Evolutionary conservation across 1,140 invertebrate species (phyloP).

Genomic region (Proctacanthus coquilletti): DNA sequence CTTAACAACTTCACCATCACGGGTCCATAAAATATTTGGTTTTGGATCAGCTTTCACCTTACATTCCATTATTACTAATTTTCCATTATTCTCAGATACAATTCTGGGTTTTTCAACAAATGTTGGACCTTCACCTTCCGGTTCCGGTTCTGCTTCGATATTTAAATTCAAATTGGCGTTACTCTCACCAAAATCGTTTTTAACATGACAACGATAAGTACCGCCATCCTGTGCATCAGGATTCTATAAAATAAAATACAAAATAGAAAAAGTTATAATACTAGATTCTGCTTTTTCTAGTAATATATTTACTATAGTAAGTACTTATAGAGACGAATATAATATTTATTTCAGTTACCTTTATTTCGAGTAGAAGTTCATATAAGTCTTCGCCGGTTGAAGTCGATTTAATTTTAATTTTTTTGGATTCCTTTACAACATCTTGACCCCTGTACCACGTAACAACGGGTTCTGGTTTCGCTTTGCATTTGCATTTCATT

Average conservation of each 20-base stretch:
- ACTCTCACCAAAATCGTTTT: conserved; percentile 93
- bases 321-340: too few species aligned
- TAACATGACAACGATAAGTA: conserved; percentile 91
- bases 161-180: conserved; percentile 97
- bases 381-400: conserved; percentile 71
- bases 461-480: conserved; percentile 77
- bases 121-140: conserved; percentile 88
- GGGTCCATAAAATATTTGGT: conserved; percentile 87
- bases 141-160: conserved; percentile 86
- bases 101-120: conserved; percentile 89
- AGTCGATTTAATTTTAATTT: conserved; percentile 65
- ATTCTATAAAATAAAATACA: conserved; percentile 55
- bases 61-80: conserved; percentile 96
- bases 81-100: conserved; percentile 79
- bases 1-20: conserved; percentile 58
- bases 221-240: conserved; percentile 89
- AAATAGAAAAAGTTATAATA: conserved; percentile 1
- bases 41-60: conserved; percentile 86
- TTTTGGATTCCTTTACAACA: conserved; percentile 67
- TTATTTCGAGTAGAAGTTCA: conserved; percentile 75
- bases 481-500: conserved; percentile 90
- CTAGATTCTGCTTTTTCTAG: too few species aligned
- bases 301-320: too few species aligned
- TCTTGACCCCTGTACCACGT: conserved; percentile 82
- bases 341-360: conserved; percentile 48